These are phyloP conservation scores for Camelus bactrianus DNA, from an alignment of 2,113 vertebrate genomes.

Conservation along the genomic window DNA sequence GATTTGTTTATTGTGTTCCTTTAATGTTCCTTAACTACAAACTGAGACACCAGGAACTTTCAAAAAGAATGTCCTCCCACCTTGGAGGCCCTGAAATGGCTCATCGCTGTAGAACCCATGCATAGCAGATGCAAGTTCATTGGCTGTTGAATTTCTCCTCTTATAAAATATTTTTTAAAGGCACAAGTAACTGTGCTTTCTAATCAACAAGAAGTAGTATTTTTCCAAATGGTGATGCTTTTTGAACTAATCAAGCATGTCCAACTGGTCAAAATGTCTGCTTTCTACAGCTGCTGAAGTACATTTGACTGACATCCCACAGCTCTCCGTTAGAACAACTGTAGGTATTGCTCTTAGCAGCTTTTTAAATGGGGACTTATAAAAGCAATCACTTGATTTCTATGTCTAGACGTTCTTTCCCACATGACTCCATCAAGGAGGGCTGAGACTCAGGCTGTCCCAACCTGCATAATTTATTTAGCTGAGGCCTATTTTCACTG, in stretches of 20 bases:
- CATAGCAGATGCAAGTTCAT: background rate
- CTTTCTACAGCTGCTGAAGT: background rate
- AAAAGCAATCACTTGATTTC: slow-evolving; percentile 73
- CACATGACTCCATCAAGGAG: slow-evolving; percentile 77
- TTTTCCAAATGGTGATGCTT: slow-evolving; percentile 30
- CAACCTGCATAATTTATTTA: slow-evolving; percentile 84
- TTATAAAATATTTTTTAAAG: background rate
- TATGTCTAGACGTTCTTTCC: slow-evolving; percentile 83
- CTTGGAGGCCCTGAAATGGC: background rate
- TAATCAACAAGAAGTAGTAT: background rate
- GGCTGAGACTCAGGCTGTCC: slow-evolving; percentile 77
- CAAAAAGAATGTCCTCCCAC: background rate
- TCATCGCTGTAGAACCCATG: background rate
- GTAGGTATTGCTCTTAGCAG: slow-evolving; percentile 57
- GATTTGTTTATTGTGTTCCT: background rate
- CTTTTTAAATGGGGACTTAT: slow-evolving; percentile 73
- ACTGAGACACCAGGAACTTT: background rate
- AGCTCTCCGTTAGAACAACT: background rate
- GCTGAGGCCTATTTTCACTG: slow-evolving; percentile 84
- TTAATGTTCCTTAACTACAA: background rate
- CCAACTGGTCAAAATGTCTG: background rate
- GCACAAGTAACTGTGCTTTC: background rate
- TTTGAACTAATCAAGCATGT: background rate
- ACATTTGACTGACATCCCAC: slow-evolving; percentile 5
- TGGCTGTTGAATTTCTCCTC: background rate